phyloP scores from a whole-genome alignment of 2,888 invertebrate genomes.

The Neoaliturus tenellus region DNA sequence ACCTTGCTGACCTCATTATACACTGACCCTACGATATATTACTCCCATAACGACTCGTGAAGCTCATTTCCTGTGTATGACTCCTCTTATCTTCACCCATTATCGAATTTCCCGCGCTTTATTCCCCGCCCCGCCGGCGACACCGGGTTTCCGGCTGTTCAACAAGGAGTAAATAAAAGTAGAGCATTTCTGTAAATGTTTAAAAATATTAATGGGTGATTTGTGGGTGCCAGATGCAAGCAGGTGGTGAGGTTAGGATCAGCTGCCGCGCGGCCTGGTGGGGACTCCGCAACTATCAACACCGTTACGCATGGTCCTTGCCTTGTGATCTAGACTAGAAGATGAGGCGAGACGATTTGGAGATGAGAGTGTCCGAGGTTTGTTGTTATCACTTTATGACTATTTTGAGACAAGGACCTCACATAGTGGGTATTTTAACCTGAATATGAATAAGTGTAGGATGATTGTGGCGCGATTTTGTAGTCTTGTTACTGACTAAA shows the following conservation, averaged over 20 bases:
- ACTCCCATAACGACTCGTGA: background rate
- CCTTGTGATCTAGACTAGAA: no score
- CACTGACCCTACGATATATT: background rate
- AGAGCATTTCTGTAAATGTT: slow-evolving; percentile 55
- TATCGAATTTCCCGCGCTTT: slow-evolving; percentile 37
- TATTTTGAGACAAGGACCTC: no score
- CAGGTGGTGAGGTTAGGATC: slow-evolving; percentile 7
- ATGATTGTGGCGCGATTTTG: no score
- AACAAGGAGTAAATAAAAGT: slow-evolving; percentile 43
- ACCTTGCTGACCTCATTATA: background rate
- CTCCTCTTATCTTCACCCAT: background rate
- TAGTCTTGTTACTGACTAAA: no score
- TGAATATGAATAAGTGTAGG: no score
- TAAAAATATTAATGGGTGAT: slow-evolving; percentile 55
- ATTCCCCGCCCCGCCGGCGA: slow-evolving; percentile 10
- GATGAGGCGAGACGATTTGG: no score
- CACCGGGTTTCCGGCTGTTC: slow-evolving; percentile 45
- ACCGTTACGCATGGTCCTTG: slow-evolving; percentile 9
- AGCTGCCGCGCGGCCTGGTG: slow-evolving; percentile 28
- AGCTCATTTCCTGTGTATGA: slow-evolving; percentile 9
- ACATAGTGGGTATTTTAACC: no score
- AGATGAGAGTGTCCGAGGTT: no score
- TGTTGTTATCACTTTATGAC: no score
- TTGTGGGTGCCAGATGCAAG: slow-evolving; percentile 32
- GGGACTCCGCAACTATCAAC: slow-evolving; percentile 35